Evolutionary conservation across 2,113 vertebrate species (phyloP), one percentile per base, ranked within the genome.

Genomic region (Brienomyrus brachyistius): DNA sequence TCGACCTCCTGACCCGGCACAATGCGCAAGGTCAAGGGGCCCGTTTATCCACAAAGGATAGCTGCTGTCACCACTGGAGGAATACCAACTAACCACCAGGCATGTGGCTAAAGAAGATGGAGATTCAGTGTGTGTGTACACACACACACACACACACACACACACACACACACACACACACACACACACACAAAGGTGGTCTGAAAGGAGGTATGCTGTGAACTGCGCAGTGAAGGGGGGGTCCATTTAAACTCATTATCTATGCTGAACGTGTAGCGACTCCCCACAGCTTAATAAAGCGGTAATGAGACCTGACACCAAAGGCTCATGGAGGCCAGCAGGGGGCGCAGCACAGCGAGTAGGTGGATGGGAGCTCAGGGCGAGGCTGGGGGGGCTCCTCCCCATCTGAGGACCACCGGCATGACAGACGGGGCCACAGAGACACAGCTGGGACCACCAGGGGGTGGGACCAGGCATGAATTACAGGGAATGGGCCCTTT

Each of bases 401-500:
- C 74, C 74, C n/a, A 56, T 54, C 21, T 50, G 74, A 84, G 54
- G 82, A 62, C 21, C 40, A 70, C 43, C 8, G 59, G 0, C 23
- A 31, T 50, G 45, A 85, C 83, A 85, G 48, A 48, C 45, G 23
- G 47, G 45, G 48, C 45, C 83, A 27, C 23, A 31, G n/a, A 27
- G 45, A 47, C 90, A 92, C 90, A 89, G 92, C 90, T 92, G 87
- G 92, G 90, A 92, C 91, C 51, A 92, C 94, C 93, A 21, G 87
- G 86, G 95, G 91, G 94, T 94, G 92, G 56, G 92, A 91, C 92
- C 90, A 90, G 90, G 92, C 91, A 93, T 92, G 92, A 92, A 95
- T 59, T 94, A 95, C 93, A 94, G 91, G 93, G 95, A 96, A 95
- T 95, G 94, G 96, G 91, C 91, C 94, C 90, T 95, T 96, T 96